Evolutionary conservation across 2,113 vertebrate genomes (phyloP), one percentile per base, ranked within the genome.

Genomic region (Phylloscopus whistleri): DNA sequence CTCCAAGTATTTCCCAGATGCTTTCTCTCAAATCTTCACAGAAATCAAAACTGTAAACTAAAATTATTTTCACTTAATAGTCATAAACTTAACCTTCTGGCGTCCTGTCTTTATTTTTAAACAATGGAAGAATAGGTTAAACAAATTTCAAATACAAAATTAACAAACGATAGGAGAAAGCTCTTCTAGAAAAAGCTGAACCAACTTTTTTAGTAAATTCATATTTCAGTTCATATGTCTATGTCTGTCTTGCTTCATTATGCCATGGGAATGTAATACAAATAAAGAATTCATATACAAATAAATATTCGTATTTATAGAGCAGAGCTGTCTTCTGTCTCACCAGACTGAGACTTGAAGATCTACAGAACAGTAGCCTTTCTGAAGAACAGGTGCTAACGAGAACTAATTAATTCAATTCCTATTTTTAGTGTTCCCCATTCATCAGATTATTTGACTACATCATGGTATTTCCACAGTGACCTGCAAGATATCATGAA

Each of bases 391-490:
- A 0, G 37, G 8, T 93, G 46, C 67, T 95, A 85, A 86, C 53
- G 69, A 94, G 77, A 89, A 66, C 51, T 91, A 89, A 76, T 89
- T n/a, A 91, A 91, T 81, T 63, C 60, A 92, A 52, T 95, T 94
- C 46, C 41, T 35, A 20, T 62, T 93, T 90, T 95, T 73, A 83
- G 58, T 85, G 62, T 77, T 41, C 20, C 20, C 51, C 66, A 82
- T 89, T 94, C 78, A 79, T 95, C 87, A 82, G 87, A 56, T 82
- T 89, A 69, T 91, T 95, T 96, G 80, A 82, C 66, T 75, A 33
- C 35, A n/a, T 62, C 1, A 0, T 83, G 52, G 56, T 88, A 86
- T 95, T 94, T 93, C 53, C 16, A 5, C 69, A 91, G 28, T 91
- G 74, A 89, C 62, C 63, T 89, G 94, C 78, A 77, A 79, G 62